These are phyloP conservation scores for Myiotriccus ornatus DNA, from an alignment of 2,797 vertebrate species.

Conservation along the genomic window DNA sequence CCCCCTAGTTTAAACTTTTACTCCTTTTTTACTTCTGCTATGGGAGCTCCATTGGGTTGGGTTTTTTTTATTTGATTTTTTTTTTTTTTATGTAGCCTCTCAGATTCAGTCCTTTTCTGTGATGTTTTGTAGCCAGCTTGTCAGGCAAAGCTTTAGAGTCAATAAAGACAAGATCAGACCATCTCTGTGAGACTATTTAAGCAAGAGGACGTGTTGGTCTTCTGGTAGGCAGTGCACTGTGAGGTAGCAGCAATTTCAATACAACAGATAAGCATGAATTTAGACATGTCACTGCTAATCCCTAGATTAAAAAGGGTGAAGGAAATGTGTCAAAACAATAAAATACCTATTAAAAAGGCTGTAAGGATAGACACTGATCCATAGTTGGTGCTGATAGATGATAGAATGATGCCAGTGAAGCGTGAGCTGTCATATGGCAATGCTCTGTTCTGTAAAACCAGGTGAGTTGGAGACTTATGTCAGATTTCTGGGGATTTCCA, in stretches of 20 bases:
- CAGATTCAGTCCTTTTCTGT: background rate
- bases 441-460: background rate
- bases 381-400: background rate
- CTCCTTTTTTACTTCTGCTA: background rate
- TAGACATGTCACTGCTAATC: slow-evolving; percentile 29
- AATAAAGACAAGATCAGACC: background rate
- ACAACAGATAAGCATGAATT: slow-evolving; percentile 25
- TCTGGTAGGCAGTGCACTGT: background rate
- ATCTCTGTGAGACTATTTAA: background rate
- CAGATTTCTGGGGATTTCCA: background rate
- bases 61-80: background rate
- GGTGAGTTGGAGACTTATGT: background rate
- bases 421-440: background rate
- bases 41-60: background rate
- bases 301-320: slow-evolving; percentile 29
- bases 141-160: background rate
- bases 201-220: background rate
- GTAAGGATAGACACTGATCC: slow-evolving; percentile 26
- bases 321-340: slow-evolving; percentile 45
- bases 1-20: background rate
- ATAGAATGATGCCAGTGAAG: background rate
- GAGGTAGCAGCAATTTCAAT: background rate
- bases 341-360: slow-evolving; percentile 27
- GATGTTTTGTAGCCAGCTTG: background rate
- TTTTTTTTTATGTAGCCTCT: background rate